These are phyloP conservation scores for Orthosia gothica DNA, from an alignment of 2,888 invertebrate species.

Conservation along the genomic window DNA sequence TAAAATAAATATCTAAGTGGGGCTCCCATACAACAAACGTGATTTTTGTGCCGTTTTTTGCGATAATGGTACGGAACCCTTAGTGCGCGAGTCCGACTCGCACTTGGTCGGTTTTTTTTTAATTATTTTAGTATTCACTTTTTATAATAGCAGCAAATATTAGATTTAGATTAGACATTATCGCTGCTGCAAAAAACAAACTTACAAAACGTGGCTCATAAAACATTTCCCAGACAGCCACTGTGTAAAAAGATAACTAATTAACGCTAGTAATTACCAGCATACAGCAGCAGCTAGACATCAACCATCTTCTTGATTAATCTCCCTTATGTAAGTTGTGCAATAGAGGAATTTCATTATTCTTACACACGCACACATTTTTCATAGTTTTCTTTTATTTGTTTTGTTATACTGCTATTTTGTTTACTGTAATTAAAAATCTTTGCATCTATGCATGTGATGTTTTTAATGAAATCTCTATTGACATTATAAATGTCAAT, in stretches of 20 bases:
- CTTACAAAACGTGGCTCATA: neutral
- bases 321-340: constrained; percentile 63
- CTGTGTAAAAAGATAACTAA: constrained; percentile 50
- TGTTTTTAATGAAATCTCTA: neutral
- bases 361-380: constrained; percentile 44
- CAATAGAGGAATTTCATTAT: constrained; percentile 63
- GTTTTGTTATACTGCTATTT: neutral
- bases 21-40: too few relatives aligned
- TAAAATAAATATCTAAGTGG: too few relatives aligned
- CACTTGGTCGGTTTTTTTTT: too few relatives aligned
- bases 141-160: neutral
- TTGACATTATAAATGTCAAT: neutral
- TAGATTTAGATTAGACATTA: too few relatives aligned
- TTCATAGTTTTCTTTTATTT: constrained; percentile 22
- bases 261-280: constrained; percentile 51
- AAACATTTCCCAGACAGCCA: constrained; percentile 21
- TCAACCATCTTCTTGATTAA: constrained; percentile 73
- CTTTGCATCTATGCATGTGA: neutral
- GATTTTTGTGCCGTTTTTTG: too few relatives aligned
- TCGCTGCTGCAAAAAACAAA: neutral
- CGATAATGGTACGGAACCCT: too few relatives aligned
- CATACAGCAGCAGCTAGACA: constrained; percentile 55
- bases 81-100: too few relatives aligned
- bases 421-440: neutral
- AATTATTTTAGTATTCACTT: too few relatives aligned